phyloP scores from a whole-genome alignment of 2,888 invertebrate genomes.

The Lasioglossum oenotherae region DNA sequence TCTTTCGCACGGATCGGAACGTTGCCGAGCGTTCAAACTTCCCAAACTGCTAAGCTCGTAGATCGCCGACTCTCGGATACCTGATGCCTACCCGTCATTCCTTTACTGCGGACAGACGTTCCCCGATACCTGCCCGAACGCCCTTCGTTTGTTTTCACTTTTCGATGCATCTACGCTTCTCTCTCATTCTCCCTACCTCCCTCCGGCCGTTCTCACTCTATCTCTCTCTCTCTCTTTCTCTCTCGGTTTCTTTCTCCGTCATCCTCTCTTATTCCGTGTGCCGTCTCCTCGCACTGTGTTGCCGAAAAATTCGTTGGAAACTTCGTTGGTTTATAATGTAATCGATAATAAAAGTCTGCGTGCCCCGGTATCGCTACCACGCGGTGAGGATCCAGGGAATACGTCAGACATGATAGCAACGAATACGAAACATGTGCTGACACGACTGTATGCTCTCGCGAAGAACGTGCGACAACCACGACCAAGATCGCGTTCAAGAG shows the following conservation, averaged over 20 bases:
- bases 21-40: background rate
- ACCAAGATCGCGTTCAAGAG: background rate
- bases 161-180: constrained; percentile 6
- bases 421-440: constrained; percentile 13
- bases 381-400: background rate
- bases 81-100: constrained; percentile 13
- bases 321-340: too few species aligned
- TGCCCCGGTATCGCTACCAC: background rate
- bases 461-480: background rate
- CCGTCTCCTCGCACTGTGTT: background rate
- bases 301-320: background rate
- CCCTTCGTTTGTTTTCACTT: constrained; percentile 8
- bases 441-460: background rate
- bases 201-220: background rate
- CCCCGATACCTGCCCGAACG: constrained; percentile 19
- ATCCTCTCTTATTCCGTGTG: background rate
- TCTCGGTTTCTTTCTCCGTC: background rate
- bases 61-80: constrained; percentile 10
- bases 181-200: background rate
- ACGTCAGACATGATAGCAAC: background rate
- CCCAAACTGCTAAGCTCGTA: background rate
- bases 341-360: background rate
- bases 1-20: background rate
- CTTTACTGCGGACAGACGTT: constrained; percentile 5
- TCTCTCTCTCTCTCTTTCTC: background rate